Percentiles rank a stretch among this genome's conserved stretches.
Evolutionary conservation across 2,113 vertebrate species (phyloP).

Genomic region (Leuciscus idus): DNA sequence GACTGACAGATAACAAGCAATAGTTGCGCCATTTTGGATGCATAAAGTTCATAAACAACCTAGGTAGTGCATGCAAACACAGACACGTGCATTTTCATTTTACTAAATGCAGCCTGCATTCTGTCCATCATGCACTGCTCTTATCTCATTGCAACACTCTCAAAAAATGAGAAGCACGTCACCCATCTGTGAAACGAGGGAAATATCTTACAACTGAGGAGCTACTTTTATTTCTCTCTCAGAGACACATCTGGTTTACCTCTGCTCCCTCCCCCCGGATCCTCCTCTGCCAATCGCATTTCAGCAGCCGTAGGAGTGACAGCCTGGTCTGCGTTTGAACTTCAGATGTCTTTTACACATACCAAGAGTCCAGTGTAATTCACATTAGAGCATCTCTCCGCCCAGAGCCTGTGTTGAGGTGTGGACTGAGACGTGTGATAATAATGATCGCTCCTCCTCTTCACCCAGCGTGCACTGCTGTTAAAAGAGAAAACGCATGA

Average conservation of each 20-base stretch:
- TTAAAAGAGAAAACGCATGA: constrained; percentile 57
- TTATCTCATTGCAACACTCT: neutral
- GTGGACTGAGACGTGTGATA: constrained; percentile 65
- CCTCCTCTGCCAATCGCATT: constrained; percentile 63
- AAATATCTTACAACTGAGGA: neutral
- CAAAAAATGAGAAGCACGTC: neutral
- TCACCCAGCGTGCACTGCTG: constrained; percentile 62
- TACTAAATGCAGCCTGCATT: neutral
- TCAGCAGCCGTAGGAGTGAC: constrained; percentile 71
- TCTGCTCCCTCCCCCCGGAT: constrained; percentile 44
- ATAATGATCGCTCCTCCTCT: constrained; percentile 74
- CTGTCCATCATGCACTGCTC: constrained; percentile 7
- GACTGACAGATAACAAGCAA: constrained; percentile 40
- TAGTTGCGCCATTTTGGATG: constrained; percentile 12
- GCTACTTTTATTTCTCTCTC: constrained; percentile 27
- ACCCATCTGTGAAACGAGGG: constrained; percentile 10
- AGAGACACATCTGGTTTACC: constrained; percentile 52
- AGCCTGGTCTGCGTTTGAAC: constrained; percentile 72
- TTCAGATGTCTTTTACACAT: constrained; percentile 70
- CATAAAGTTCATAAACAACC: neutral
- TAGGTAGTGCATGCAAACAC: constrained; percentile 11
- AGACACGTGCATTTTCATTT: neutral
- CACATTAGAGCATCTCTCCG: constrained; percentile 65
- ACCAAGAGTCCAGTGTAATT: constrained; percentile 71
- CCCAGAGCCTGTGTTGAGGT: constrained; percentile 63